Conservation (phyloP, 2,113 vertebrate genomes). For the Trinectes maculatus region DNA sequence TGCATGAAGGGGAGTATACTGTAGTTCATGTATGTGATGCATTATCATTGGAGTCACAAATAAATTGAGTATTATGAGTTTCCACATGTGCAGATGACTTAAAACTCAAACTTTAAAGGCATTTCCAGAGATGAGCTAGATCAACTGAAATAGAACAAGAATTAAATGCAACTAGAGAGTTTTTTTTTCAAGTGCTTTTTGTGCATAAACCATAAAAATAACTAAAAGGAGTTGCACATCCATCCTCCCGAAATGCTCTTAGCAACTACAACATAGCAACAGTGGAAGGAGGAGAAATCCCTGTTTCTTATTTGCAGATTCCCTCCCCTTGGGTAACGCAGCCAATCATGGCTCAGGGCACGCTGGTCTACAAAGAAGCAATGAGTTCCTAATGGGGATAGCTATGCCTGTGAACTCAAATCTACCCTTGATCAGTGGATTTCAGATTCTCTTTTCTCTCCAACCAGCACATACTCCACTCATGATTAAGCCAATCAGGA, state of each 20-base stretch:
- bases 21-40: conserved; percentile 6
- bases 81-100: conserved; percentile 1
- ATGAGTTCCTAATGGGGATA: conserved; percentile 50
- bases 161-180: not conserved
- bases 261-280: conserved; percentile 81
- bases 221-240: conserved; percentile 38
- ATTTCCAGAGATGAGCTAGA: not conserved
- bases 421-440: conserved; percentile 63
- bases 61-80: conserved; percentile 1
- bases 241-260: conserved; percentile 50
- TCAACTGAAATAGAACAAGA: not conserved
- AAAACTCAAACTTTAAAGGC: not conserved
- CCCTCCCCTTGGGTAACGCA: conserved; percentile 63
- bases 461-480: conserved; percentile 56
- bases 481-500: conserved; percentile 51
- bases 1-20: conserved; percentile 2
- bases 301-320: conserved; percentile 78
- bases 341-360: conserved; percentile 79
- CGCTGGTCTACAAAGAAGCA: conserved; percentile 45
- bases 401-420: conserved; percentile 57
- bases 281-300: conserved; percentile 71
- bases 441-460: conserved; percentile 54
- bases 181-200: not conserved
- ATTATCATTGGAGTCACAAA: conserved; percentile 11
- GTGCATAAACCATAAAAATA: conserved; percentile 21